These are phyloP conservation scores for Aix galericulata DNA, from an alignment of 2,113 vertebrate genomes.

Conservation along the genomic window DNA sequence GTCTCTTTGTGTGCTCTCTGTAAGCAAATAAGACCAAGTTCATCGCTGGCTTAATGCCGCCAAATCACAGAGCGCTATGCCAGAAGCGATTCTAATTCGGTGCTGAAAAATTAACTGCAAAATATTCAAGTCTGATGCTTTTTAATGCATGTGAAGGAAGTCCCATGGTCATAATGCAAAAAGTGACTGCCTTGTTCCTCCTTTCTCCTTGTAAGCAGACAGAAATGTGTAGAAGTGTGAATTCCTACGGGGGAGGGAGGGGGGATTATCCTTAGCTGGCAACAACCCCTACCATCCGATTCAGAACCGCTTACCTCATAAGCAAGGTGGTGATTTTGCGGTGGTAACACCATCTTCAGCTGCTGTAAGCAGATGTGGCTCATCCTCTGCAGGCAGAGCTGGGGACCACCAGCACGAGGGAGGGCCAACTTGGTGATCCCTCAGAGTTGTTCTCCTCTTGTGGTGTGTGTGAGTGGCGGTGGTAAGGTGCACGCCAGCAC, in stretches of 20 bases:
- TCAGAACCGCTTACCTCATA: not conserved
- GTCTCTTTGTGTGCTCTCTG: not conserved
- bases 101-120: not conserved
- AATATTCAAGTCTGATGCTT: not conserved
- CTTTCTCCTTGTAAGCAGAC: not conserved
- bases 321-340: not conserved
- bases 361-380: not conserved
- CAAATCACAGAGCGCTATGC: not conserved
- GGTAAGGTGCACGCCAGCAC: not conserved
- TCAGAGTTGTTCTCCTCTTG: not conserved
- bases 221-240: not conserved
- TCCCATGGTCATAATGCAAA: not conserved
- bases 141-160: not conserved
- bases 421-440: not conserved
- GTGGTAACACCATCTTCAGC: not conserved
- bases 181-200: not conserved
- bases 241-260: not conserved
- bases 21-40: not conserved
- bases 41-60: fast-evolving
- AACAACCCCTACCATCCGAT: not conserved
- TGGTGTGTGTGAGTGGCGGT: fast-evolving
- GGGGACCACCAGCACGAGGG: not conserved
- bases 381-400: not conserved
- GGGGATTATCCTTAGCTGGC: not conserved
- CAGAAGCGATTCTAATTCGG: not conserved